Conservation (phyloP, 2,797 vertebrate species). For the Pseudochromis fuscus region DNA sequence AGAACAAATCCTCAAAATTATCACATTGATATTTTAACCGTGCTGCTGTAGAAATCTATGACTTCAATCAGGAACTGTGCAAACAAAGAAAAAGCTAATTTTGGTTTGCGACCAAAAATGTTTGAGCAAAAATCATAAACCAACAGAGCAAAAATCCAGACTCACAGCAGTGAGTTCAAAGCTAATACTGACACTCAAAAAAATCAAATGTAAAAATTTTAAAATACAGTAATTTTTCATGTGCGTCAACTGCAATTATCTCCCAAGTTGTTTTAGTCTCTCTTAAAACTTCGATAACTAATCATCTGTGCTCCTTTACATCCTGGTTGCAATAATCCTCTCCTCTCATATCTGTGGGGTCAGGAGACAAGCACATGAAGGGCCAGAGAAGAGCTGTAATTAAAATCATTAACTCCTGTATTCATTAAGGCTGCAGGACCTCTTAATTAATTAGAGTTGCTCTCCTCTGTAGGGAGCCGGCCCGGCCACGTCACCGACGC, state of each 20-base stretch:
- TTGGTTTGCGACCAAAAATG: too few relatives aligned
- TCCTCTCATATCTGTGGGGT: constrained; percentile 22
- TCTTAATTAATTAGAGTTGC: constrained; percentile 60
- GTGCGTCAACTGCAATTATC: neutral
- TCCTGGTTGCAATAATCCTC: constrained; percentile 23
- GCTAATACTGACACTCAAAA: too few relatives aligned
- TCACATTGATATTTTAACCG: too few relatives aligned
- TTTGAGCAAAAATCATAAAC: too few relatives aligned
- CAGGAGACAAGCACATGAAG: constrained; percentile 12
- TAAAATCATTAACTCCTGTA: constrained; percentile 49
- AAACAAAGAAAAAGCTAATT: too few relatives aligned
- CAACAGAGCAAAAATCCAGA: too few relatives aligned
- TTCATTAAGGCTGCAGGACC: constrained; percentile 51
- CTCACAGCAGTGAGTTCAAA: too few relatives aligned
- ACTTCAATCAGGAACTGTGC: too few relatives aligned
- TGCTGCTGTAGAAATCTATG: too few relatives aligned
- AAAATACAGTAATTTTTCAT: neutral
- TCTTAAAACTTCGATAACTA: constrained; percentile 6
- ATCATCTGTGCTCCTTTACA: neutral
- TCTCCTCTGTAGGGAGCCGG: constrained; percentile 26
- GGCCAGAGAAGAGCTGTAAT: constrained; percentile 46
- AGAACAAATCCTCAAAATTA: too few relatives aligned
- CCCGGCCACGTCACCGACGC: neutral
- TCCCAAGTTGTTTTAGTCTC: neutral
- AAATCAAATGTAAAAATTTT: too few relatives aligned